A percentile compares a stretch with the other conserved stretches of the same genome.
phyloP scores from a whole-genome alignment of 2,888 invertebrate genomes.

The Diabrotica balteata region DNA sequence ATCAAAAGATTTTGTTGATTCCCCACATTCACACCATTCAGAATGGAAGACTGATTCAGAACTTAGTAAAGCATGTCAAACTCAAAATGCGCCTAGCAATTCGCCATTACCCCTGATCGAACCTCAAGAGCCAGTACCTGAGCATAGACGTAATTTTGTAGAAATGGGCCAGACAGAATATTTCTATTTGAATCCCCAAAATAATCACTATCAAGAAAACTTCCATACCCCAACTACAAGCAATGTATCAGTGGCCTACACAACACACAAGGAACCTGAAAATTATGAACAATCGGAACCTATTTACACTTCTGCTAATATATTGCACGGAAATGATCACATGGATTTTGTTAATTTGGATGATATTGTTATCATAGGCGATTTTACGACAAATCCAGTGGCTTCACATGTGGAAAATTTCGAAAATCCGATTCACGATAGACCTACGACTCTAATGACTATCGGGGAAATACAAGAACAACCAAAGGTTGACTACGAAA shows the following conservation, averaged over 20 bases:
- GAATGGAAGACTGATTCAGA: conserved; percentile 41
- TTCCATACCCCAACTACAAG: conserved; percentile 20
- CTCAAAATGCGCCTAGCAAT: conserved; percentile 42
- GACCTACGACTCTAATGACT: conserved; percentile 55
- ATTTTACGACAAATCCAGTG: conserved; percentile 53
- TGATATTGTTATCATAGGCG: conserved; percentile 58
- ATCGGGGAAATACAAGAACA: conserved; percentile 50
- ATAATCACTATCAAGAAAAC: conserved; percentile 17
- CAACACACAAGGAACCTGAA: conserved; percentile 30
- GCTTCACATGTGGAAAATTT: conserved; percentile 55
- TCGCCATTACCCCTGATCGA: conserved; percentile 33
- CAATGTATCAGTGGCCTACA: conserved; percentile 27
- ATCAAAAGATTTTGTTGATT: conserved; percentile 36
- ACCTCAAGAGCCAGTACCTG: conserved; percentile 27
- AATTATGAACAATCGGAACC: conserved; percentile 47
- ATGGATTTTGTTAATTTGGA: conserved; percentile 64
- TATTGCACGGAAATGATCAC: conserved; percentile 48
- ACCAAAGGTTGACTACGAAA: conserved; percentile 39
- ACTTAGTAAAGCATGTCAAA: conserved; percentile 60
- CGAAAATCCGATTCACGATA: conserved; percentile 48
- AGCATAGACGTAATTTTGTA: conserved; percentile 31
- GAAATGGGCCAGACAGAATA: conserved; percentile 38
- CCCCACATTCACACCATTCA: conserved; percentile 35
- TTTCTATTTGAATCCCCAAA: conserved; percentile 33
- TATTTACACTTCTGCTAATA: conserved; percentile 50